Percentiles rank a stretch among this genome's conserved stretches.
These are phyloP conservation scores for Colostygia pectinataria DNA, from an alignment of 2,888 invertebrate species.

Conservation along the genomic window DNA sequence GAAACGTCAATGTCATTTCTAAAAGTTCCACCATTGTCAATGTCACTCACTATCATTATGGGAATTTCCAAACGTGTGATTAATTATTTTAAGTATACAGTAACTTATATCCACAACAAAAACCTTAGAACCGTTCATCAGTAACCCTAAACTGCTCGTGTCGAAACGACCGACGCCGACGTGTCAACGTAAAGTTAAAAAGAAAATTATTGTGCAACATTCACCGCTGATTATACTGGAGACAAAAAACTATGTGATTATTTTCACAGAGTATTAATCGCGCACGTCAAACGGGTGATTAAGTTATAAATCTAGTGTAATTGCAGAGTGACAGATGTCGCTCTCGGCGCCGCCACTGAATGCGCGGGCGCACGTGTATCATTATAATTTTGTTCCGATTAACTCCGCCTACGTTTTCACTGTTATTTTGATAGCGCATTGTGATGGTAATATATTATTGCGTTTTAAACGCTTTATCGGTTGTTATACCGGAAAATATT, in stretches of 20 bases:
- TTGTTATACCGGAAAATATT: slow-evolving; percentile 23
- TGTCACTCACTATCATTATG: slow-evolving; percentile 42
- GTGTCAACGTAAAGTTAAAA: slow-evolving; percentile 35
- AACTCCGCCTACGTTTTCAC: slow-evolving; percentile 50
- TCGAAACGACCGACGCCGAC: slow-evolving; percentile 40
- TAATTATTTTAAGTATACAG: slow-evolving; percentile 36
- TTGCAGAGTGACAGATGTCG: slow-evolving; percentile 64
- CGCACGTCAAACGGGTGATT: slow-evolving; percentile 52
- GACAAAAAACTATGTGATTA: slow-evolving; percentile 59
- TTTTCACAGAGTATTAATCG: slow-evolving; percentile 56
- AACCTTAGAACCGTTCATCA: slow-evolving; percentile 55
- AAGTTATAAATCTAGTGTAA: slow-evolving; percentile 53
- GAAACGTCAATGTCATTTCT: slow-evolving; percentile 23
- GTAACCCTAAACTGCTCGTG: slow-evolving; percentile 58
- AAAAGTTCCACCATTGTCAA: slow-evolving; percentile 18
- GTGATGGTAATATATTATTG: slow-evolving; percentile 35
- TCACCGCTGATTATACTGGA: slow-evolving; percentile 48
- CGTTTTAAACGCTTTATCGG: slow-evolving; percentile 35
- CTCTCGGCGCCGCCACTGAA: slow-evolving; percentile 57
- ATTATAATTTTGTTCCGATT: slow-evolving; percentile 51
- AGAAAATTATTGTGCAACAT: slow-evolving; percentile 56
- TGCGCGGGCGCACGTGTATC: slow-evolving; percentile 53
- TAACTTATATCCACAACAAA: slow-evolving; percentile 77
- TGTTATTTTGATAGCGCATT: slow-evolving; percentile 39
- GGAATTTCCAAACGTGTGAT: slow-evolving; percentile 41